Base-by-base conservation (phyloP, 92 coral and sea anemone species). In the Chrysogorgia sp. region DNA sequence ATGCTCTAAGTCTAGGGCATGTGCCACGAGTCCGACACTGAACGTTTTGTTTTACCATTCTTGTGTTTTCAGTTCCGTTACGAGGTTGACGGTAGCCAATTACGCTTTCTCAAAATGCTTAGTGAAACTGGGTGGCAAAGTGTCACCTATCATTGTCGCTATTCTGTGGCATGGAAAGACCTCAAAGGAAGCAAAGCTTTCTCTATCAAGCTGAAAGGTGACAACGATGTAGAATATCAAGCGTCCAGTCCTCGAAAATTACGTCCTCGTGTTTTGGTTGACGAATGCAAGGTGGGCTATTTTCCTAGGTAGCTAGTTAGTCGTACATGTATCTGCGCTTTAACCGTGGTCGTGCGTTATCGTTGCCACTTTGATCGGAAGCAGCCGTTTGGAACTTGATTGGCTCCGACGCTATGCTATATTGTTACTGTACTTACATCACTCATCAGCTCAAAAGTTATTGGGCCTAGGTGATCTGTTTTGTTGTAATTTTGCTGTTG, bases 91-190 rank as follows among this genome's bases (percentile, higher is more conserved):
- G 90, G 88, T 40, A 87, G 87, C 52, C 97, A 93, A 70, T 64
- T 93, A 43, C 83, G 83, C 33, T 93, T 91, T 71, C 92, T 93
- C 21, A 90, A 91, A 40, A 83, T 93, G 50, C 86, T 89, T 43
- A 93, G 98, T 74, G 90, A 89, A 81, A 91, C 83, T 80, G 97
- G 94, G 60, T 76, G 85, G 76, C 98, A 93, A 69, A 91, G 72
- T 50, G 83, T 93, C 15, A 93, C 97, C n/a, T 93, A 91, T 67
- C 97, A 93, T 48, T 93, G 98, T 83, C 92, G 96, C 28, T 87
- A 93, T 68, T 91, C 98, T 21, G 85, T 85, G 70, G 98, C 94
- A 30, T 93, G 98, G 98, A 84, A 75, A 78, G 86, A 89, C 71
- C 78, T 67, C 32, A 74, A 86, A 20, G 82, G 85, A 52, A 83